Base-by-base conservation (phyloP, 2,113 vertebrate genomes). In the Procavia capensis region DNA sequence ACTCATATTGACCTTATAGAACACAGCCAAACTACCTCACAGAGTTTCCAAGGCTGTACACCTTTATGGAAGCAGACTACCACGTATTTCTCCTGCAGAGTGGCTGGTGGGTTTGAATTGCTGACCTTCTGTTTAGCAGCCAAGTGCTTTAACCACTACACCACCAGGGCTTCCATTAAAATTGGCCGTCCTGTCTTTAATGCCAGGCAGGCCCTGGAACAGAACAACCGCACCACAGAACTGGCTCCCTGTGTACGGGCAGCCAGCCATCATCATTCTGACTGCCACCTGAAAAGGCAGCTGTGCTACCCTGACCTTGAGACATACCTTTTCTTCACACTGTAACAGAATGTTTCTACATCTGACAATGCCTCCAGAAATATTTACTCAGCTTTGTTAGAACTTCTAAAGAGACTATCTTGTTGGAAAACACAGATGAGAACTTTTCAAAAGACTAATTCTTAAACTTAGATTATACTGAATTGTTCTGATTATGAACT, bases 161-260 rank as follows among this genome's bases (percentile, higher is more conserved):
- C 50, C 50, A 54, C 59, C 82, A 94, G 70, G 25, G 85, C 66
- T 36, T 93, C 74, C 91, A 80, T 86, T 90, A 86, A 94, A 93
- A 91, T 45, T 34, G n/a, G 76, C 75, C 75, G 86, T 88, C 87
- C 90, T 93, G 93, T 43, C 66, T 57, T 78, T 31, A 83, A 36
- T 57, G 39, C 86, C 83, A 89, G 79, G 61, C 25, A 19, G 78
- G 94, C 45, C 57, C 85, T 95, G 94, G 87, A 91, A 70, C 86
- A 92, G 1, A 47, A 75, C 79, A 95, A 72, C 25, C 11, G 14
- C 34, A 43, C n/a, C 88, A 92, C 47, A 89, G 87, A 93, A 63
- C 0, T 89, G 45, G 84, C 70, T 86, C 64, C 39, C 41, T 36
- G 36, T 6, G 17, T 85, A 4, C 9, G 19, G 50, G 76, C 59